Evolutionary conservation across 1,140 invertebrate species (phyloP), one percentile per base, ranked within the genome.

Genomic region (Ridgeia piscesae): DNA sequence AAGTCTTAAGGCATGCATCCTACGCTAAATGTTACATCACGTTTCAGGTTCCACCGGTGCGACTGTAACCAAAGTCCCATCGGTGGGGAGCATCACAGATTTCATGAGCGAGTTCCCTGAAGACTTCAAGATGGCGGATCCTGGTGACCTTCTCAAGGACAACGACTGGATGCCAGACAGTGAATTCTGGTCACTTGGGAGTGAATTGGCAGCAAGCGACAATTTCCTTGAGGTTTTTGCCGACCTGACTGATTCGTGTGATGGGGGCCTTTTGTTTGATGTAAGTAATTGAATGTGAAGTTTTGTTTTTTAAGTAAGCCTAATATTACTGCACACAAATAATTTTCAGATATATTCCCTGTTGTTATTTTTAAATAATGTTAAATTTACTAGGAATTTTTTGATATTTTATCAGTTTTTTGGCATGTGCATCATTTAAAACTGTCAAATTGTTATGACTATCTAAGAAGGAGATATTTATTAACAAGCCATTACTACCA

Each of bases 151-250:
- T 77, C 58, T 77, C 11, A 77, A 77, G 58, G 58, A 77, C 58
- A 77, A 77, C 58, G 27, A 4, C 58, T 77, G 58, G 58, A 77
- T 77, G 14, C 58, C 17, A 31, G 58, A 77, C 8, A 77, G 58
- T 77, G 58, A 77, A 17, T 31, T 77, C 58, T 77, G 58, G 58
- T 77, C 58, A 77, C 27, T 77, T 77, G 58, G 58, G 58, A 21
- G 58, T 21, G 58, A 21, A 77, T 77, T 77, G 58, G 58, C 58
- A 77, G 58, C 58, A 0, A 77, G 2, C 17, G 58, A 77, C 58
- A 77, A 77, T 77, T 77, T 77, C 58, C 58, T 77, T 77, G 58
- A 77, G 58, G 58, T 77, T 77, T 77, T 77, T 77, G 58, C 58
- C 58, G 58, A 77, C 58, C 58, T 77, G 58, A 27, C 58, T 21